Conservation (phyloP, 2,113 vertebrate species). For the Scortum barcoo region DNA sequence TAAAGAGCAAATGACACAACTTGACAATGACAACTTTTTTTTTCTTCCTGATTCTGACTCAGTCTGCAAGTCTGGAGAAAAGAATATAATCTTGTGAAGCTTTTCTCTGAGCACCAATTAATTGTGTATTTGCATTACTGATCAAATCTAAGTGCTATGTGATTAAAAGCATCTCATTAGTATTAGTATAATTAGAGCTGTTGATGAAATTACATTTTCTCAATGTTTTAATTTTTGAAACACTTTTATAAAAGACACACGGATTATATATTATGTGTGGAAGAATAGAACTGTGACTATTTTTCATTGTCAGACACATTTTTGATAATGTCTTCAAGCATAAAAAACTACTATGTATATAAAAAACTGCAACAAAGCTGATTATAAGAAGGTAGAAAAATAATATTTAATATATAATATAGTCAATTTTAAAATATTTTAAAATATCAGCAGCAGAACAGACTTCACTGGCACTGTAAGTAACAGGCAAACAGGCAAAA, state of each 20-base stretch:
- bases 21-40: slow-evolving; percentile 8
- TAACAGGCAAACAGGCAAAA: not conserved
- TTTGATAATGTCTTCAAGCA: not conserved
- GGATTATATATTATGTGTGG: not conserved
- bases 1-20: slow-evolving; percentile 19
- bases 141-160: slow-evolving; percentile 41
- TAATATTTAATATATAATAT: not conserved
- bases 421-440: not conserved
- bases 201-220: slow-evolving; percentile 13
- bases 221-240: not conserved
- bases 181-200: slow-evolving; percentile 11
- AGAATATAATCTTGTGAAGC: slow-evolving; percentile 32
- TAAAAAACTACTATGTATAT: not conserved
- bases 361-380: not conserved
- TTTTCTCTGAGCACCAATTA: slow-evolving; percentile 43
- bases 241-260: not conserved
- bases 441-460: not conserved
- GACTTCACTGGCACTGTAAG: not conserved
- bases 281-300: not conserved
- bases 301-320: not conserved
- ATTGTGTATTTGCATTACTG: slow-evolving; percentile 43
- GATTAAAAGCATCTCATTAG: slow-evolving; percentile 24
- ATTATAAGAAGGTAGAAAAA: not conserved
- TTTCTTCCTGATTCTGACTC: slow-evolving; percentile 6
- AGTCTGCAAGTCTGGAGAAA: slow-evolving; percentile 3